A percentile compares a stretch with the other conserved stretches of the same genome.
These are phyloP conservation scores for Babylonia areolata DNA, from an alignment of 1,140 invertebrate species.

Conservation along the genomic window DNA sequence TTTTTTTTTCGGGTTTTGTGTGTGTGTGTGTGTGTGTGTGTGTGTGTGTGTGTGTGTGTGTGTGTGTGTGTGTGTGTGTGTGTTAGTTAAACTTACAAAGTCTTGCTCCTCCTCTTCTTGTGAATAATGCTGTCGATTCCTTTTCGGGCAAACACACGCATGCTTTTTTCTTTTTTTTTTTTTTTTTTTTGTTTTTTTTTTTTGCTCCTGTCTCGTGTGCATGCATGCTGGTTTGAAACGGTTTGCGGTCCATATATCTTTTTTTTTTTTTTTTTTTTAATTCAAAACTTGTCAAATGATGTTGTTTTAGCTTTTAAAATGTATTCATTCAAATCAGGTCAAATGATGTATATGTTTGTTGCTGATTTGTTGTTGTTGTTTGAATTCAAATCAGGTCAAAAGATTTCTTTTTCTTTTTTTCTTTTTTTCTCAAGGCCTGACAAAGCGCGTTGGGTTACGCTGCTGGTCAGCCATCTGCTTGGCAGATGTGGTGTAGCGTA, in stretches of 20 bases:
- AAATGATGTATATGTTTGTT: neutral
- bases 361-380: too few species aligned
- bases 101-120: too few species aligned
- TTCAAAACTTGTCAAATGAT: too few species aligned
- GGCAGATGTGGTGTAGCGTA: too few species aligned
- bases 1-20: neutral
- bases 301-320: neutral
- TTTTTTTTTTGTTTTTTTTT: neutral
- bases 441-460: too few species aligned
- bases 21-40: neutral
- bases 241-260: neutral
- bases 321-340: neutral
- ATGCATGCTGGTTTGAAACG: neutral
- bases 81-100: neutral
- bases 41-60: neutral
- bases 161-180: neutral
- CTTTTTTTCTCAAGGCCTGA: too few species aligned
- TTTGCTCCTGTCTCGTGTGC: neutral
- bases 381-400: too few species aligned
- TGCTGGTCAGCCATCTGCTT: too few species aligned
- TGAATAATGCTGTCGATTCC: neutral
- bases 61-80: neutral
- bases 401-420: too few species aligned
- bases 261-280: neutral
- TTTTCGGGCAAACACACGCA: neutral